A percentile compares a stretch with the other conserved stretches of the same genome.
phyloP scores from a whole-genome alignment of 2,888 invertebrate species.

The Campopleginae sp. region DNA sequence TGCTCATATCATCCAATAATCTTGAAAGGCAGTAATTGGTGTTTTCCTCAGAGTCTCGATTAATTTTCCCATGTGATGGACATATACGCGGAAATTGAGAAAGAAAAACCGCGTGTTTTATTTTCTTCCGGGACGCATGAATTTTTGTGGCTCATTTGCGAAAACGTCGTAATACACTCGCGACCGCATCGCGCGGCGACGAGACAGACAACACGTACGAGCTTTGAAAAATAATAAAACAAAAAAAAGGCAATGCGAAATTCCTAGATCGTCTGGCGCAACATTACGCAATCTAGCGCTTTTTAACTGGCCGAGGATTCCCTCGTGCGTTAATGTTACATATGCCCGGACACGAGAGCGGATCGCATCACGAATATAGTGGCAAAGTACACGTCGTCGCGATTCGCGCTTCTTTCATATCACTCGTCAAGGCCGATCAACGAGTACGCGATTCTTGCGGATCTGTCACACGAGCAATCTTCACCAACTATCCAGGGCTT shows the following conservation, averaged over 20 bases:
- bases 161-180: background rate
- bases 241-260: background rate
- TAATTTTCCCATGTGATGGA: background rate
- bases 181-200: no score
- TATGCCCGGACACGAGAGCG: conserved; percentile 19
- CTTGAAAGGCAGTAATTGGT: background rate
- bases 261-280: conserved; percentile 3
- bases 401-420: conserved; percentile 50
- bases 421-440: conserved; percentile 56
- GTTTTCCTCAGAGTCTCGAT: background rate
- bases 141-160: background rate
- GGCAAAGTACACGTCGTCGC: conserved; percentile 22
- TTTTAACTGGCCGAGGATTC: conserved; percentile 44
- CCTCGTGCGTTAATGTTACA: conserved; percentile 14
- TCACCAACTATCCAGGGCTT: conserved; percentile 3
- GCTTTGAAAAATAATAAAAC: background rate
- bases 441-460: conserved; percentile 51
- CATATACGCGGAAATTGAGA: background rate
- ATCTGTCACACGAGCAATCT: conserved; percentile 16
- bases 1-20: background rate
- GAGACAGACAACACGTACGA: background rate
- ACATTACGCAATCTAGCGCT: conserved; percentile 31
- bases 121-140: background rate
- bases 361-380: conserved; percentile 40
- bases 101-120: background rate